Conservation (phyloP, 2,888 invertebrate genomes). For the Tricholauxania praeusta region DNA sequence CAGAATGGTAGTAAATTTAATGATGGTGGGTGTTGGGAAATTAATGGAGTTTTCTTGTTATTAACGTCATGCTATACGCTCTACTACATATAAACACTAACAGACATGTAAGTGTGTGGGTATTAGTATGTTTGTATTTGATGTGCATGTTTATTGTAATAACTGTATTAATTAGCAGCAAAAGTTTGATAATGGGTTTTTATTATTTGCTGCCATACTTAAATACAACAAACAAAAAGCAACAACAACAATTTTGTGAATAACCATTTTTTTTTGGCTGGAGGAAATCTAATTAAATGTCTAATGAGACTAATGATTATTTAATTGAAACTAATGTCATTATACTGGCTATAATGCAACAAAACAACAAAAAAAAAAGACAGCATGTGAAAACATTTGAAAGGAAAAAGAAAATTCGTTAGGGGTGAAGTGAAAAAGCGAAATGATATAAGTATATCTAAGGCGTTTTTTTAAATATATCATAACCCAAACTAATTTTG, state of each 20-base stretch:
- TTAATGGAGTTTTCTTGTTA: constrained; percentile 47
- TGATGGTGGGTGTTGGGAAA: constrained; percentile 45
- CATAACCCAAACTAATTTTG: no score
- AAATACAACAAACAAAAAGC: not conserved
- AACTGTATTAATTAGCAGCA: constrained; percentile 45
- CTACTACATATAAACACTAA: not conserved
- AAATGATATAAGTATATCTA: no score
- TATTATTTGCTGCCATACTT: constrained; percentile 4
- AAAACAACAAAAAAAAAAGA: not conserved
- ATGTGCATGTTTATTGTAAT: constrained; percentile 39
- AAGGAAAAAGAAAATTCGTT: no score
- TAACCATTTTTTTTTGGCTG: not conserved
- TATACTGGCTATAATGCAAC: constrained; percentile 29
- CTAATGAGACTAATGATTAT: constrained; percentile 45
- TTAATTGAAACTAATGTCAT: constrained; percentile 45
- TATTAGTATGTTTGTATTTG: not conserved
- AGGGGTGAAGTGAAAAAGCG: no score
- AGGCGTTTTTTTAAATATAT: no score
- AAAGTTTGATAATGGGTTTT: constrained; percentile 29
- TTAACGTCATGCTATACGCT: constrained; percentile 39
- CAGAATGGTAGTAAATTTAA: constrained; percentile 27
- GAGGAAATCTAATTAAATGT: constrained; percentile 42
- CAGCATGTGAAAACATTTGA: no score
- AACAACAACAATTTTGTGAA: not conserved
- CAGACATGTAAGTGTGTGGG: constrained; percentile 8